phyloP scores from a whole-genome alignment of 2,888 invertebrate species.

The Eristalinus sepulchralis region DNA sequence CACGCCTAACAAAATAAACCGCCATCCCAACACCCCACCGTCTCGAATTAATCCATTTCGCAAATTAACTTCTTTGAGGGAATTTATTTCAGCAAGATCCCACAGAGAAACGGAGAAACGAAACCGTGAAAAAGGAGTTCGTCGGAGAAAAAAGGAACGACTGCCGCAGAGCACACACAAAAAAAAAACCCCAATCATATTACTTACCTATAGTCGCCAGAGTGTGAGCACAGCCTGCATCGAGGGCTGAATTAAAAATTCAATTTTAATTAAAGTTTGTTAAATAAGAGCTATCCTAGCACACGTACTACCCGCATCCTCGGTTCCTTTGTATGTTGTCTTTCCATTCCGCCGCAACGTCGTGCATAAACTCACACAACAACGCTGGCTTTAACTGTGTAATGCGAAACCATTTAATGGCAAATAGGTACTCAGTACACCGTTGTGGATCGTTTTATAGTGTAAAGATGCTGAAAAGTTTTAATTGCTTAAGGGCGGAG shows the following conservation, averaged over 20 bases:
- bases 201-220: conserved; percentile 32
- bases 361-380: conserved; percentile 37
- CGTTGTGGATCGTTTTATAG: conserved; percentile 61
- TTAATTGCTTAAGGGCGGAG: conserved; percentile 57
- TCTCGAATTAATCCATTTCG: conserved; percentile 64
- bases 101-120: neutral
- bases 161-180: conserved; percentile 39
- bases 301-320: conserved; percentile 41
- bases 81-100: conserved; percentile 56
- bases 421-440: conserved; percentile 69
- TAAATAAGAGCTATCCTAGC: conserved; percentile 59
- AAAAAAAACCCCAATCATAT: conserved; percentile 55
- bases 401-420: conserved; percentile 67
- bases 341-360: conserved; percentile 37
- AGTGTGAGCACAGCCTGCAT: conserved; percentile 31
- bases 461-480: conserved; percentile 60
- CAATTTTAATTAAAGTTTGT: conserved; percentile 71
- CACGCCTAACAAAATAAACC: conserved; percentile 26
- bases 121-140: neutral
- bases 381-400: conserved; percentile 56
- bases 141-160: neutral
- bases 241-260: conserved; percentile 67
- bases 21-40: conserved; percentile 25
- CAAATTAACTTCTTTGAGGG: conserved; percentile 66
- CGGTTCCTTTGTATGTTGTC: conserved; percentile 3